Evolutionary conservation across 2,888 invertebrate species (phyloP), one percentile per base, ranked within the genome.

Genomic region (Andrena camellia): DNA sequence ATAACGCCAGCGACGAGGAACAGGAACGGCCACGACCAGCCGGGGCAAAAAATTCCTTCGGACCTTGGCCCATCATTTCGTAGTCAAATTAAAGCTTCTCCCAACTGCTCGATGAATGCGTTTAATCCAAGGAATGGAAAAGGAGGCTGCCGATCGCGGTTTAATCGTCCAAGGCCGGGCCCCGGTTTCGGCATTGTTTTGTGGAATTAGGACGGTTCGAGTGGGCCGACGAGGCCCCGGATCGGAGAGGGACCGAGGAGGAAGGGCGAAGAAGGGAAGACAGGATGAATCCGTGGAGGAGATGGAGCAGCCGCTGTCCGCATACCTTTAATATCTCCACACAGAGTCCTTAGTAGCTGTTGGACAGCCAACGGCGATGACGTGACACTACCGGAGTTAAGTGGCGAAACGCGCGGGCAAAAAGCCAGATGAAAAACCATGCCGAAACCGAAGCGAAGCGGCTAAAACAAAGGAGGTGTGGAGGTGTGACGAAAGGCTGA

Each of bases 371-470:
- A 88, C 90, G 91, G 91, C 89, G 92, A 93, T 92, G 93, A 93
- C 93, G 92, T 91, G 92, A 92, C 93, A 93, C 92, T 92, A 92
- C 91, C 88, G 92, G 92, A 93, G 93, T 93, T 93, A 93, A 93
- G 93, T 93, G 93, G 93, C 93, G 93, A 93, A 92, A 92, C 92
- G 92, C 91, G 93, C 91, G 92, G 92, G 88, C 90, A 93, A 93
- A 91, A 93, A 93, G 88, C 82, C 73, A 57, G 59, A 78, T 85
- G 90, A 91, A 91, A 91, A 91, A 91, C 88, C 87, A 85, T 86
- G 84, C 86, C 89, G 91, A 90, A 89, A 90, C 86, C 87, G 88
- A 89, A 85, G 90, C 91, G 90, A 90, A 90, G 93, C 93, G 93
- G 92, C 90, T 93, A 90, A 93, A 92, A 92, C 93, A 93, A 93